A percentile compares a stretch with the other conserved stretches of the same genome.
Conservation (phyloP, 2,797 vertebrate species). For the Chrysolophus pictus region DNA sequence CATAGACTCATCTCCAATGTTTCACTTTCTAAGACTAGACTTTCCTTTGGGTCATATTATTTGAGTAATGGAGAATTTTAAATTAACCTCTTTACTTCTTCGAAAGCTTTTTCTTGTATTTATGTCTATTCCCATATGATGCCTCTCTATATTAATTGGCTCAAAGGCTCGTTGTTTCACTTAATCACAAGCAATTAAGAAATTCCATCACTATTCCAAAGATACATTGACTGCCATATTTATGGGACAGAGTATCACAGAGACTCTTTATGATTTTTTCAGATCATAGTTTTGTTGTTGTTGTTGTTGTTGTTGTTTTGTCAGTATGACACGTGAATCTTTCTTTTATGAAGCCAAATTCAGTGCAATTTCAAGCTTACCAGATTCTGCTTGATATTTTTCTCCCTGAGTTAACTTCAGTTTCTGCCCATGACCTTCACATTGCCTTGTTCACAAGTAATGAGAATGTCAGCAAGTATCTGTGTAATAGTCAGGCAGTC, state of each 20-base stretch:
- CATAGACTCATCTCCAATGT: background rate
- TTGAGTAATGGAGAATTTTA: conserved; percentile 17
- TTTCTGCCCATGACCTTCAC: background rate
- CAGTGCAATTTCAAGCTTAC: background rate
- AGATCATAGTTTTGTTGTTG: background rate
- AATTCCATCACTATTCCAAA: background rate
- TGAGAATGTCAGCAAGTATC: background rate
- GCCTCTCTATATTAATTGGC: background rate
- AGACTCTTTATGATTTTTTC: background rate
- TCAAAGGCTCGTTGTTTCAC: background rate
- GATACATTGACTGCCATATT: background rate
- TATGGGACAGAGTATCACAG: background rate
- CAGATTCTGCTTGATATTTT: background rate
- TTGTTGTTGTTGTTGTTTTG: background rate
- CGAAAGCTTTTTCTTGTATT: conserved; percentile 56
- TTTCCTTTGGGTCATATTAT: background rate
- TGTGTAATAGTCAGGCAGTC: background rate
- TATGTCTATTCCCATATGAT: background rate
- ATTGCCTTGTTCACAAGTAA: background rate
- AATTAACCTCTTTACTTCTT: conserved; percentile 23
- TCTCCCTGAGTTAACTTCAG: background rate
- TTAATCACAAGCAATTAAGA: background rate
- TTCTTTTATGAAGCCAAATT: background rate
- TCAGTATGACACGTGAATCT: fast-evolving
- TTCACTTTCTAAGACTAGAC: background rate